Evolutionary conservation across 1,140 invertebrate genomes (phyloP).

Genomic region (Drosophila prosaltans): DNA sequence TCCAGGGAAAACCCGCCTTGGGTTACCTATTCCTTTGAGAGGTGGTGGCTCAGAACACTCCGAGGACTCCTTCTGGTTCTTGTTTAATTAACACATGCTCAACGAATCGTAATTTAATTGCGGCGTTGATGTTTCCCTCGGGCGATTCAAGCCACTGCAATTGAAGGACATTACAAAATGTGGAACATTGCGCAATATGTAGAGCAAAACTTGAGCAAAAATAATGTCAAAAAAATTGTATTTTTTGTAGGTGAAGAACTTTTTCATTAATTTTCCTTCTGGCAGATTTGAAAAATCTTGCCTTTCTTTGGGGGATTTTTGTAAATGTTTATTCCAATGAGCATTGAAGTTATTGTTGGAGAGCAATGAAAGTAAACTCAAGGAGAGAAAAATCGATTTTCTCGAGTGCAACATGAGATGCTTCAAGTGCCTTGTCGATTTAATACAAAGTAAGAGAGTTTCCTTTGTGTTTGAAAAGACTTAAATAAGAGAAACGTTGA

Average conservation of each 20-base stretch:
- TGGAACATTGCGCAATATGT: neutral
- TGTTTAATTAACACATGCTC: constrained; percentile 82
- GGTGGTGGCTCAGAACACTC: constrained; percentile 39
- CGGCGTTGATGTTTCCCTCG: constrained; percentile 60
- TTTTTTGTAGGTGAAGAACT: neutral
- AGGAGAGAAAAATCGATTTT: neutral
- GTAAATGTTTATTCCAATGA: no score
- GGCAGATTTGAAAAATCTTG: neutral
- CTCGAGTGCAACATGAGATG: neutral
- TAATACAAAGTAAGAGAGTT: no score
- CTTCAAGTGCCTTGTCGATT: no score
- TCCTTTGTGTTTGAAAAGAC: no score
- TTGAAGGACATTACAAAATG: constrained; percentile 26
- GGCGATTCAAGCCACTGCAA: constrained; percentile 35
- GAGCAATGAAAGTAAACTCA: neutral
- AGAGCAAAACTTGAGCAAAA: neutral
- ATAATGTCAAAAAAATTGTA: neutral
- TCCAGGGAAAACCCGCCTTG: constrained; percentile 48
- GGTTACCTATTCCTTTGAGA: constrained; percentile 58
- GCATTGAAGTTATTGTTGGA: neutral
- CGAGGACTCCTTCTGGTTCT: constrained; percentile 59
- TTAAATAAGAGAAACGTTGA: no score
- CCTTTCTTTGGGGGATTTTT: neutral
- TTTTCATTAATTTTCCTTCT: constrained; percentile 5
- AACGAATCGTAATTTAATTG: constrained; percentile 83